Evolutionary conservation across 2,797 vertebrate genomes (phyloP).

Genomic region (Carcharodon carcharias): DNA sequence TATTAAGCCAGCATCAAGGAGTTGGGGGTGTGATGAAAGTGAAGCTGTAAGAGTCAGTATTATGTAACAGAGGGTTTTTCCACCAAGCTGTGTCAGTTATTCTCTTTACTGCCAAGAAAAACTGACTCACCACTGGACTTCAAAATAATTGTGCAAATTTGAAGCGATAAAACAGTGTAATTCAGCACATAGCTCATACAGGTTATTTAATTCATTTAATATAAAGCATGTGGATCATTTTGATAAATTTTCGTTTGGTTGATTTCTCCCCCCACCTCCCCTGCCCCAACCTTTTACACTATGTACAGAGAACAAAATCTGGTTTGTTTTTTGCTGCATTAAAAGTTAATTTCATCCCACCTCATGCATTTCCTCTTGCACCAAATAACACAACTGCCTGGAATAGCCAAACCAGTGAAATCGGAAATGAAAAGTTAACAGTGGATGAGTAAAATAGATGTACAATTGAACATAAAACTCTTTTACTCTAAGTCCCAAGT

Average conservation of each 20-base stretch:
- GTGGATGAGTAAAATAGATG: background rate
- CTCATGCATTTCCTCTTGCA: background rate
- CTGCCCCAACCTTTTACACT: too few relatives aligned
- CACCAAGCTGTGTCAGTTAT: background rate
- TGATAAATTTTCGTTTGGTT: background rate
- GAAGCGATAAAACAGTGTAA: background rate
- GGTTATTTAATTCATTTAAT: background rate
- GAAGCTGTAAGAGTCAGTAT: background rate
- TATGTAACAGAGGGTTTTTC: conserved; percentile 17
- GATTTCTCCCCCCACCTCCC: background rate
- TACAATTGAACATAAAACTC: background rate
- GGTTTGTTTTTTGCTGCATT: background rate
- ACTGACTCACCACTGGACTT: background rate
- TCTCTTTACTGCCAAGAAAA: conserved; percentile 13
- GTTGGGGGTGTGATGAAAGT: conserved; percentile 1
- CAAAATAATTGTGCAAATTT: background rate
- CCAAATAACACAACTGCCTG: background rate
- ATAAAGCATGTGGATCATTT: background rate
- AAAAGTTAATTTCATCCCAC: background rate
- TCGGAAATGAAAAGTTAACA: background rate
- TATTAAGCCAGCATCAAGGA: background rate
- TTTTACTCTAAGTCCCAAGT: background rate
- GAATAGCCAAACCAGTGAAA: background rate
- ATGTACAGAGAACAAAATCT: background rate
- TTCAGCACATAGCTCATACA: background rate